phyloP scores from a whole-genome alignment of 1,140 invertebrate genomes.

The Belonocnema kinseyi region DNA sequence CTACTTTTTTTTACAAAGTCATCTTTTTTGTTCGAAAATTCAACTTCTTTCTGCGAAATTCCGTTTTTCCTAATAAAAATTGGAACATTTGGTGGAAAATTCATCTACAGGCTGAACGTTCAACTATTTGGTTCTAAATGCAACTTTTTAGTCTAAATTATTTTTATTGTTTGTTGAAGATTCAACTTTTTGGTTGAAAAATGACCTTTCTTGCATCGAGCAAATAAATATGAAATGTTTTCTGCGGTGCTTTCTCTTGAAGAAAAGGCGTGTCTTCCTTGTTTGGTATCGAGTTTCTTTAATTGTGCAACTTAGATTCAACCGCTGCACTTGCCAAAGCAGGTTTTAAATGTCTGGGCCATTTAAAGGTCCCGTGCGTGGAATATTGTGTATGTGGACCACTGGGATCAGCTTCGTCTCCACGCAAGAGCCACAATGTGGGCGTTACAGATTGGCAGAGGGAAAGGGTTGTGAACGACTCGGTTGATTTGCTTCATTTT shows the following conservation, averaged over 20 bases:
- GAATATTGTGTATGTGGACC: not conserved
- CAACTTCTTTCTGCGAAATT: too few relatives aligned
- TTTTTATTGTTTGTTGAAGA: too few relatives aligned
- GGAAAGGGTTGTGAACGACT: conserved; percentile 16
- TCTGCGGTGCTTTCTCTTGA: not conserved
- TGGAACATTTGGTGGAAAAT: too few relatives aligned
- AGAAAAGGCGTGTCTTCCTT: not conserved
- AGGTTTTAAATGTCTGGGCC: conserved; percentile 27
- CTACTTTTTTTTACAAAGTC: too few relatives aligned
- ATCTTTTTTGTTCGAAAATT: too few relatives aligned
- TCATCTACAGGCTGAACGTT: too few relatives aligned
- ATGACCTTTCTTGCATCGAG: too few relatives aligned
- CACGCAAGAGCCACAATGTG: conserved; percentile 16
- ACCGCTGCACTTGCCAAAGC: conserved; percentile 13
- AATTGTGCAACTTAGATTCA: conserved; percentile 27
- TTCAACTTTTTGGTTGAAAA: too few relatives aligned
- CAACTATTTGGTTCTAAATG: too few relatives aligned
- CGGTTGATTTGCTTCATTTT: conserved; percentile 8
- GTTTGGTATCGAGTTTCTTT: conserved; percentile 23
- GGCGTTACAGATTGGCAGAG: conserved; percentile 21
- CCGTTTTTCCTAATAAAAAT: too few relatives aligned
- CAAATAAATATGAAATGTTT: not conserved
- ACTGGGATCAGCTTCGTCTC: not conserved
- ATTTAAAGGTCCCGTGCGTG: conserved; percentile 4
- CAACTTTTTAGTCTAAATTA: too few relatives aligned